A percentile compares a stretch with the other conserved stretches of the same genome.
Conservation (phyloP, 2,113 vertebrate genomes). For the Pterocles orientalis region DNA sequence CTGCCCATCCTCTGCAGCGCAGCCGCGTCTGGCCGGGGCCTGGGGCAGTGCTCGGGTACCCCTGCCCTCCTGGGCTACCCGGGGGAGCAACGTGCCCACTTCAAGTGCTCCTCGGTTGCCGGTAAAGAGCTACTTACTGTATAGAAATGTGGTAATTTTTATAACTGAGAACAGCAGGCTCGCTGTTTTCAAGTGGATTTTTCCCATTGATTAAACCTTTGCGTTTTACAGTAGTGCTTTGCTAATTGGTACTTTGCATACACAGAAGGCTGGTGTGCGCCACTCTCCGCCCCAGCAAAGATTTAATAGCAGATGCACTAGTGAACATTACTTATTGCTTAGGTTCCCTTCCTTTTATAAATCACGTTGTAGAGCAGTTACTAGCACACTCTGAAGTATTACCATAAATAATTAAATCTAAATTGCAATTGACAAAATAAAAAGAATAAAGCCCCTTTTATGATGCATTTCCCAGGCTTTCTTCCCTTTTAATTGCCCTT, state of each 20-base stretch:
- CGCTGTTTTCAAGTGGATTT: slow-evolving; percentile 45
- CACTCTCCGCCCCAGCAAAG: slow-evolving; percentile 37
- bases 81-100: fast-evolving
- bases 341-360: slow-evolving; percentile 57
- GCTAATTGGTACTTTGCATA: slow-evolving; percentile 60
- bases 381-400: slow-evolving; percentile 30
- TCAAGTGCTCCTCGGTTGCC: neutral
- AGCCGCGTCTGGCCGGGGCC: neutral
- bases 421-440: slow-evolving; percentile 60
- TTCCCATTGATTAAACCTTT: slow-evolving; percentile 62
- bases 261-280: neutral
- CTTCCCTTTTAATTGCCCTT: slow-evolving; percentile 41
- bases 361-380: neutral
- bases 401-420: slow-evolving; percentile 64
- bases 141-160: neutral
- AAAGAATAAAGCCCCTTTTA: slow-evolving; percentile 42
- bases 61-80: neutral
- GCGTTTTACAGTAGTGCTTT: slow-evolving; percentile 25
- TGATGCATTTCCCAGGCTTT: slow-evolving; percentile 33
- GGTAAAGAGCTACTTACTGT: neutral
- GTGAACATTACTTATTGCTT: slow-evolving; percentile 19
- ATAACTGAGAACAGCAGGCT: neutral
- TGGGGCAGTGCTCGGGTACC: neutral
- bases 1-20: fast-evolving
- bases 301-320: slow-evolving; percentile 41